Percentiles rank a stretch among this genome's conserved stretches.
Conservation (phyloP, 1,140 invertebrate species). For the Plodia interpunctella region DNA sequence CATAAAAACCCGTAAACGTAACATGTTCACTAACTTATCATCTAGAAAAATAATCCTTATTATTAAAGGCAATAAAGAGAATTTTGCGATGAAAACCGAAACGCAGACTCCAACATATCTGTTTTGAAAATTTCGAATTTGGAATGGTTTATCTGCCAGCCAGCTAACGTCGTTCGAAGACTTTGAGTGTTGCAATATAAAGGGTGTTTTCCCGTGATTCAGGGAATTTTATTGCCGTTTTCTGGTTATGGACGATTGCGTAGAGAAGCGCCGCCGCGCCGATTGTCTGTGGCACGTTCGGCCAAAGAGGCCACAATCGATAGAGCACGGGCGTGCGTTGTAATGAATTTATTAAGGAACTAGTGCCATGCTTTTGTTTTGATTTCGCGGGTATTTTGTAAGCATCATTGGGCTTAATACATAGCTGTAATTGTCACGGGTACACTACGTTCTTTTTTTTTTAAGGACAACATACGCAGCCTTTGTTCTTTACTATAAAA, state of each 20-base stretch:
- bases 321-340: constrained; percentile 73
- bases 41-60: not conserved
- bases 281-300: constrained; percentile 73
- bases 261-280: constrained; percentile 71
- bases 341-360: constrained; percentile 74
- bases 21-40: not conserved
- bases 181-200: constrained; percentile 9
- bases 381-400: not conserved
- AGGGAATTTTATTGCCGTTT: constrained; percentile 27
- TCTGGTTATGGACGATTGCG: constrained; percentile 37
- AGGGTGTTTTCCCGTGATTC: constrained; percentile 10
- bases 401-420: not conserved
- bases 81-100: not conserved
- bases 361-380: constrained; percentile 37
- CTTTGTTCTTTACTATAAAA: no score
- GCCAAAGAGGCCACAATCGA: constrained; percentile 73
- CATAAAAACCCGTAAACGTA: not conserved
- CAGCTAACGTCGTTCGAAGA: not conserved
- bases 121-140: constrained; percentile 42
- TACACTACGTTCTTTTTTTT: no score
- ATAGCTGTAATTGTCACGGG: no score
- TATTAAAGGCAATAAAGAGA: not conserved
- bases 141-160: constrained; percentile 9
- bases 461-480: no score
- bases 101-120: constrained; percentile 27